Evolutionary conservation across 2,113 vertebrate species (phyloP).

Genomic region (Siphamia tubifer): DNA sequence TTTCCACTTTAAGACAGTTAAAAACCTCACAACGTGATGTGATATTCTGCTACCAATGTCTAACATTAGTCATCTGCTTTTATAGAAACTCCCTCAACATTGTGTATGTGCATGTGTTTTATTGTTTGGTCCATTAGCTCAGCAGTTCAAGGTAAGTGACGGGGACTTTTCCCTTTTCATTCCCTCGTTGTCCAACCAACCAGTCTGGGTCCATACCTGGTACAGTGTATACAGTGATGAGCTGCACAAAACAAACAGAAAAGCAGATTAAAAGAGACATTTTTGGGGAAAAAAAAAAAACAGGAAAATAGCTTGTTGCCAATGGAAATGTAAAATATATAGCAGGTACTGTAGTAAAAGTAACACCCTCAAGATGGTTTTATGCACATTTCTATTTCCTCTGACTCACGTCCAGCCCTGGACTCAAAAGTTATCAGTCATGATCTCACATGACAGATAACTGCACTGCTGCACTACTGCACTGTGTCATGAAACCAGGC

Average conservation of each 20-base stretch:
- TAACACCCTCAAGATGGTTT: not conserved
- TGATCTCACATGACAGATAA: too few relatives aligned
- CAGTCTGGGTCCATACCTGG: conserved; percentile 98
- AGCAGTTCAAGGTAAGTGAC: conserved; percentile 98
- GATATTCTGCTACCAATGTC: not conserved
- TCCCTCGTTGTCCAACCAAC: conserved; percentile 94
- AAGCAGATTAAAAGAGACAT: not conserved
- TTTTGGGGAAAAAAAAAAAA: not conserved
- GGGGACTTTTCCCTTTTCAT: conserved; percentile 96
- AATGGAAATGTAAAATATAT: not conserved
- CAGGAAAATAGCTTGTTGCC: not conserved
- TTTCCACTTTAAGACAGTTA: too few relatives aligned
- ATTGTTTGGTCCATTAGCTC: conserved; percentile 79
- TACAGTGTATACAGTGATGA: conserved; percentile 95
- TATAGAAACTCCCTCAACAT: not conserved
- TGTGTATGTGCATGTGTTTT: not conserved
- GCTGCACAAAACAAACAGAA: conserved; percentile 68
- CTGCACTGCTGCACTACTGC: too few relatives aligned
- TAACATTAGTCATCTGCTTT: not conserved
- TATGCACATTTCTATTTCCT: not conserved
- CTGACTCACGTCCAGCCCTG: too few relatives aligned
- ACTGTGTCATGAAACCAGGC: too few relatives aligned
- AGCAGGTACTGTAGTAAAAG: not conserved
- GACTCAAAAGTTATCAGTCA: too few relatives aligned
- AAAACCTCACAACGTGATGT: too few relatives aligned